Evolutionary conservation across 2,797 vertebrate genomes (phyloP).

Genomic region (Agapornis canus): DNA sequence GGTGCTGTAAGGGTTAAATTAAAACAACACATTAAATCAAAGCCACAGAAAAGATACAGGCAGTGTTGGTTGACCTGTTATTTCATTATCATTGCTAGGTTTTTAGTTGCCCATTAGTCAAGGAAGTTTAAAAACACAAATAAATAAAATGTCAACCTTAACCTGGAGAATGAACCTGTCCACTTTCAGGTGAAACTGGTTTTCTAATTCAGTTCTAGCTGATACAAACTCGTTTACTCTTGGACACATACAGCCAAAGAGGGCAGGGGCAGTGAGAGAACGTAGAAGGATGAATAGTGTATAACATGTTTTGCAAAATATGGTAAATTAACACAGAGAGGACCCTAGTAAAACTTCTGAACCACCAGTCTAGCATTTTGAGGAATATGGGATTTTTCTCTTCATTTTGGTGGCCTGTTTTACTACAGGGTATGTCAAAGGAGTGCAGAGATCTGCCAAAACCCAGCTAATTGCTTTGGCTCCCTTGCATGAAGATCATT

Average conservation of each 20-base stretch:
- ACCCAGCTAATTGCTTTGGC: constrained; percentile 23
- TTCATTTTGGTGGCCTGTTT: not conserved
- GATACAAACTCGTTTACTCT: not conserved
- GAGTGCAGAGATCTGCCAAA: not conserved
- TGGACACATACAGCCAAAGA: not conserved
- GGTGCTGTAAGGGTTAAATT: not conserved
- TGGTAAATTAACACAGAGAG: not conserved
- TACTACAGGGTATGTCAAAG: not conserved
- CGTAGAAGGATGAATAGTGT: not conserved
- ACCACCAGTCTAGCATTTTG: not conserved
- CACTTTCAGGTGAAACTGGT: not conserved
- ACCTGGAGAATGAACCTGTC: not conserved
- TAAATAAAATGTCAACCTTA: not conserved
- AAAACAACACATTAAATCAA: not conserved
- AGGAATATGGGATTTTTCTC: not conserved
- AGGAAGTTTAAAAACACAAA: not conserved
- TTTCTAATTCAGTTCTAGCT: not conserved
- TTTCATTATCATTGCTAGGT: not conserved
- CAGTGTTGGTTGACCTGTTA: not conserved
- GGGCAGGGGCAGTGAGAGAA: not conserved
- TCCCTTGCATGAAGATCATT: constrained; percentile 34
- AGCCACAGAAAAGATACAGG: not conserved
- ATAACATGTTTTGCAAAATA: not conserved
- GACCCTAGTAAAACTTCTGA: not conserved
- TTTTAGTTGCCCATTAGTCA: not conserved